Base-by-base conservation (phyloP, 2,113 vertebrate genomes). In the Urocynchramus pylzowi region DNA sequence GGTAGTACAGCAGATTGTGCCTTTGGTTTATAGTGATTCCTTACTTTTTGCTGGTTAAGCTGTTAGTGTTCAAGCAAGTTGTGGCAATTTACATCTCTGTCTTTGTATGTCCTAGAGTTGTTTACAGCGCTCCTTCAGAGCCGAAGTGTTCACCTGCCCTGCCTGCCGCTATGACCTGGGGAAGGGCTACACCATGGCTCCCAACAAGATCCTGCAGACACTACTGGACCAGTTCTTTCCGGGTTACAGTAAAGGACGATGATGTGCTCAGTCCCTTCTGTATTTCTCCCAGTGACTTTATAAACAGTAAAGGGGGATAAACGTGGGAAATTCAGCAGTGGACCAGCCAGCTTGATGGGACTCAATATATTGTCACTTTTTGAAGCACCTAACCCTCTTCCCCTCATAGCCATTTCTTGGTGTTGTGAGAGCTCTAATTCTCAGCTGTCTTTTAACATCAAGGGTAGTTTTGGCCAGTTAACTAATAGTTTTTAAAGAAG, bases 191-290 rank as follows among this genome's bases (percentile, higher is more conserved):
- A 82, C 95, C 96, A 99, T 99, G 99, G 97, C 97, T 97, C 99
- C 99, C 91, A 99, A 99, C 97, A 99, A 99, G 97, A 98, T 97
- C 88, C 98, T 99, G 47, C 99, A 99, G 98, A 97, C 98, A 86
- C 98, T 99, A 70, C 99, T 99, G 78, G 99, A 99, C 97, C 99
- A 99, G 98, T 99, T 99, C 98, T 99, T 99, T 96, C 99, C 99
- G 56, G 99, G 99, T 91, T 99, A 99, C 98, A 99, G 99, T 98
- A 99, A 99, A 98, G 99, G 99, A 94, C 99, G 99, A 98, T 99
- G 99, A 99, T 98, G 70, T 75, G 87, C 86, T 96, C 82, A 27
- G 70, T 90, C 87, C 71, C 68, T 82, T 75, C 90, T 5, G 9
- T 91, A 69, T 90, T 97, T 90, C 89, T 96, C 87, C 75, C 93